Percentiles rank a stretch among this genome's conserved stretches.
phyloP scores from a whole-genome alignment of 64 coral and sea anemone genomes.

The Dendrophyllia cribrosa region DNA sequence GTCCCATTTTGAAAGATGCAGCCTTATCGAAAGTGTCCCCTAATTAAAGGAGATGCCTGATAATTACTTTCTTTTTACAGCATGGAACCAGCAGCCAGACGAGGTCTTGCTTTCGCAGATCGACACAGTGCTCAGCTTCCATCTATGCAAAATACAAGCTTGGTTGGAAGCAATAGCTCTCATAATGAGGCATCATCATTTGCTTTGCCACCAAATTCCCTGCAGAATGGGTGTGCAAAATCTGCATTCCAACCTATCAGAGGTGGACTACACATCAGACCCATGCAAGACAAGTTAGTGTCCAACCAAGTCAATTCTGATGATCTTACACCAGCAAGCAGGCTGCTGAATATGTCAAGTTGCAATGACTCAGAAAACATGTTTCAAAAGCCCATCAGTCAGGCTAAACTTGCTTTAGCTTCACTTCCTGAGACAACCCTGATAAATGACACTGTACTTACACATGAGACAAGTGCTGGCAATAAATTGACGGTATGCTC shows the following conservation, averaged over 20 bases:
- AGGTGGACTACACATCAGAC: background rate
- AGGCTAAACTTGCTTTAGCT: background rate
- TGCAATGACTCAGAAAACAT: background rate
- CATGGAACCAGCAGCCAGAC: background rate
- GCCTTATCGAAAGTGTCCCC: too few relatives aligned
- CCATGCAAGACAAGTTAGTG: too few relatives aligned
- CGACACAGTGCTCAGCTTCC: background rate
- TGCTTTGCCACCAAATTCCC: background rate
- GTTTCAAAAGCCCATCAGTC: background rate
- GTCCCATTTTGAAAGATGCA: too few relatives aligned
- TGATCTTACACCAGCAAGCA: background rate
- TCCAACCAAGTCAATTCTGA: too few relatives aligned
- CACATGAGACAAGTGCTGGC: background rate
- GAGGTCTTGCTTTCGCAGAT: conserved; percentile 23
- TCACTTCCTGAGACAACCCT: background rate
- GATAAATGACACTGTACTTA: background rate
- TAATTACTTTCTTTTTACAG: background rate
- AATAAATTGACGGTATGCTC: background rate
- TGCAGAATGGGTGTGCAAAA: background rate
- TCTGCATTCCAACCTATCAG: background rate
- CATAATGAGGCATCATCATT: background rate
- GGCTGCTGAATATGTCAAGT: background rate
- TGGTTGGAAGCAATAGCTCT: background rate
- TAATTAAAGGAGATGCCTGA: background rate
- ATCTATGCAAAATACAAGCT: background rate